Evolutionary conservation across 1,140 invertebrate genomes (phyloP), one percentile per base, ranked within the genome.

Genomic region (Metopolophium dirhodum): DNA sequence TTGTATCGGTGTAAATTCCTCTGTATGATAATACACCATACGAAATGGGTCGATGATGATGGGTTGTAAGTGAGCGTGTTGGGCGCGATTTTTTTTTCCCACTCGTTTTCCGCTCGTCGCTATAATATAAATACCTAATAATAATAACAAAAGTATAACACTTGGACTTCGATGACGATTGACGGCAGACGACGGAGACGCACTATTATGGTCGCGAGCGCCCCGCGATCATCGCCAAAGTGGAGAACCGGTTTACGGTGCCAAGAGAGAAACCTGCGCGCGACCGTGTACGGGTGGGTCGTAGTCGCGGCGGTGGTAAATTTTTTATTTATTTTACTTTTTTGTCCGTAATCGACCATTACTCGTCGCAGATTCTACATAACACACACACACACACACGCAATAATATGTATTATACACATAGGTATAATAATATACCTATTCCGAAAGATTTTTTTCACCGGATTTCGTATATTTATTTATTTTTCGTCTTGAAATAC

Each of bases 201-300:
- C n/a, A 83, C 77, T 7, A 83, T 83, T 7, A 83, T 83, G 35
- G 77, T 37, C 35, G 7, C 45, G 85, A 87, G 30, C 37, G 85
- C 22, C 61, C 30, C 57, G 26, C 57, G 57, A 61, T 49, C 47
- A n/a, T 35, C 45, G 14, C 45, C 61, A 77, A 47, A 11, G 86
- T n/a, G 18, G 30, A 87, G 86, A 49, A 87, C 86, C 47, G 86
- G 86, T 87, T 87, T 87, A 22, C n/a, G 47, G 86, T 49, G 47
- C 86, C 45, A n/a, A 49, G 47, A 87, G 86, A 87, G 86, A 87
- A 87, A 87, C 86, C 86, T 87, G 30, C 8, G 85, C 47, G 11
- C 86, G 45, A 18, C n/a, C 30, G 18, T 45, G 18, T 45, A 85
- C 61, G n/a, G 61, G 30, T 77, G 61, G 30, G 61, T n/a, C n/a